phyloP scores from a whole-genome alignment of 2,888 invertebrate species.

The Caenorhabditis macrosperma region DNA sequence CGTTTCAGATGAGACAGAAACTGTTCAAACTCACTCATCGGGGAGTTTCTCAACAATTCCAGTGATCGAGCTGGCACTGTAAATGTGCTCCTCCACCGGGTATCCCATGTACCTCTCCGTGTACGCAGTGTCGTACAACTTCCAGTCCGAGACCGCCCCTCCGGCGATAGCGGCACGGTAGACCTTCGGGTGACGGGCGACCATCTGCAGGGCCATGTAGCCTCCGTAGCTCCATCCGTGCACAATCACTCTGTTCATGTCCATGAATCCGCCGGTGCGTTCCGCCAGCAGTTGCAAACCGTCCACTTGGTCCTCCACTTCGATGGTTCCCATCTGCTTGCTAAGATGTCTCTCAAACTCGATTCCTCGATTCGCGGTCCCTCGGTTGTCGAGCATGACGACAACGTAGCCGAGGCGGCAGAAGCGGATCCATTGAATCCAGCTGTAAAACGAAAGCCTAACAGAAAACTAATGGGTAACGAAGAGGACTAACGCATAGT shows the following conservation, averaged over 20 bases:
- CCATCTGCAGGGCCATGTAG: slow-evolving; percentile 93
- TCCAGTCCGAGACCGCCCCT: slow-evolving; percentile 97
- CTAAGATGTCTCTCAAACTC: slow-evolving; percentile 93
- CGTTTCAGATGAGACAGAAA: too few species aligned
- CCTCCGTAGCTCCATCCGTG: slow-evolving; percentile 99
- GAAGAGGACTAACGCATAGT: slow-evolving; percentile 66
- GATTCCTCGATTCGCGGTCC: slow-evolving; percentile 93
- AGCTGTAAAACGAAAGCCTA: slow-evolving; percentile 38
- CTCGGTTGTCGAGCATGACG: slow-evolving; percentile 94
- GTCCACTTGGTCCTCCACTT: slow-evolving; percentile 95
- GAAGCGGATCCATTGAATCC: slow-evolving; percentile 88
- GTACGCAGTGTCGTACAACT: slow-evolving; percentile 97
- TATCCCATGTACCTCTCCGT: slow-evolving; percentile 86
- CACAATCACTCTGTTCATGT: slow-evolving; percentile 92
- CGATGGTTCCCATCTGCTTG: slow-evolving; percentile 93
- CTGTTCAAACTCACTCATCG: too few species aligned
- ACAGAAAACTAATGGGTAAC: not conserved
- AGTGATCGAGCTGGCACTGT: slow-evolving; percentile 88
- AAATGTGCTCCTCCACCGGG: slow-evolving; percentile 79
- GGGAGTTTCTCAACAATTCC: slow-evolving; percentile 91
- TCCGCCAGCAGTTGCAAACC: slow-evolving; percentile 88
- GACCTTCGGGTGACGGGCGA: slow-evolving; percentile 91
- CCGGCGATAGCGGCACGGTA: slow-evolving; percentile 87
- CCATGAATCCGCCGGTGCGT: slow-evolving; percentile 86
- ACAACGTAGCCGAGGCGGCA: slow-evolving; percentile 97